phyloP scores from a whole-genome alignment of 2,888 invertebrate species.

The Tricholauxania praeusta region DNA sequence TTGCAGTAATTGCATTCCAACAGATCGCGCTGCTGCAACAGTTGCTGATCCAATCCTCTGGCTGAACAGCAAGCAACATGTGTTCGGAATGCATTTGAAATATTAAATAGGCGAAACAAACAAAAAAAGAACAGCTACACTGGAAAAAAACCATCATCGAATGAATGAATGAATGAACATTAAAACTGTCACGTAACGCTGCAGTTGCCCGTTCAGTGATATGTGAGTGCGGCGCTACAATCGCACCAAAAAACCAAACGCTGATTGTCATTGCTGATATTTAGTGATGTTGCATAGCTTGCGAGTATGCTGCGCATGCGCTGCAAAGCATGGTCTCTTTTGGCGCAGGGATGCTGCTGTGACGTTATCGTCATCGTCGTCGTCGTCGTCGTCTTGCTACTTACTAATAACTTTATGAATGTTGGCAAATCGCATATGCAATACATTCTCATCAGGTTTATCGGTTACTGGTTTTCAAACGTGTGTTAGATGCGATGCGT shows the following conservation, averaged over 20 bases:
- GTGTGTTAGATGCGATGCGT: too few species aligned
- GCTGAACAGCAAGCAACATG: constrained; percentile 8
- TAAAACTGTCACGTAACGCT: background rate
- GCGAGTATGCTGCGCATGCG: background rate
- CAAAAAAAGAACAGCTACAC: background rate
- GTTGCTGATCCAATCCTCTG: too few species aligned
- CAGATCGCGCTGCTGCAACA: constrained; percentile 6
- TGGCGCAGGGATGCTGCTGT: background rate
- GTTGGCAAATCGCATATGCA: constrained; percentile 21
- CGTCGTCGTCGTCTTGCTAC: background rate
- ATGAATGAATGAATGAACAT: too few species aligned
- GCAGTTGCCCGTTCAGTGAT: background rate
- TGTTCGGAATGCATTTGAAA: constrained; percentile 32
- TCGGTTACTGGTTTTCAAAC: too few species aligned
- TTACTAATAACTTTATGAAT: constrained; percentile 22
- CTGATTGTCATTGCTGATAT: background rate
- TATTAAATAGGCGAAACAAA: constrained; percentile 11
- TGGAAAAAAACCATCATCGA: background rate
- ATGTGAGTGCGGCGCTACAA: constrained; percentile 27
- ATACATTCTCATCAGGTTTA: background rate
- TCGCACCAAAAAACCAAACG: constrained; percentile 23
- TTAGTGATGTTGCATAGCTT: background rate
- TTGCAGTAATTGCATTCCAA: constrained; percentile 29
- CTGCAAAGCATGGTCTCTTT: background rate
- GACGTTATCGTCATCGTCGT: background rate